These are phyloP conservation scores for Pseudomyrmex dendroicus DNA, from an alignment of 1,140 invertebrate species.

Conservation along the genomic window DNA sequence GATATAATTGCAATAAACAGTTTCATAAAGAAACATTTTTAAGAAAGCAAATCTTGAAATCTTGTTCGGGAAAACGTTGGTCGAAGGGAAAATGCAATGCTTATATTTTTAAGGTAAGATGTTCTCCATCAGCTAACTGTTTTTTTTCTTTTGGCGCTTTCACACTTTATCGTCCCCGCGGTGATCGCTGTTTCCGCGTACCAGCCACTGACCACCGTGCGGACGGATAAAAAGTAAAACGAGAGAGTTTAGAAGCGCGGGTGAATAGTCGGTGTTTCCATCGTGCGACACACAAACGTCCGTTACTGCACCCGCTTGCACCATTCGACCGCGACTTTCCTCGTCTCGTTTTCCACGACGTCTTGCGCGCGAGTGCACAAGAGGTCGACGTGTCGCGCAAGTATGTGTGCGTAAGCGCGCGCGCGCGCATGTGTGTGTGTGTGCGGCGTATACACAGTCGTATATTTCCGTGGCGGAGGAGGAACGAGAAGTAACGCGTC, in stretches of 20 bases:
- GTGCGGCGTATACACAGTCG: slow-evolving; percentile 28
- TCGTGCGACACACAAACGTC: slow-evolving; percentile 35
- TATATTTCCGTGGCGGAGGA: slow-evolving; percentile 56
- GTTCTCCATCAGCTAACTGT: neutral
- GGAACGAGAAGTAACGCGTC: slow-evolving; percentile 75
- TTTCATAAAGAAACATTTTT: no score
- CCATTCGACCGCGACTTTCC: slow-evolving; percentile 62
- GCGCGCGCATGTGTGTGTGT: neutral
- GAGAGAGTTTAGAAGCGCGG: neutral
- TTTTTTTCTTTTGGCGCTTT: neutral
- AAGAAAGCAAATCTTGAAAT: no score
- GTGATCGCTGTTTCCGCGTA: slow-evolving; percentile 12
- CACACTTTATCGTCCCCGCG: slow-evolving; percentile 12
- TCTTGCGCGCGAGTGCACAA: slow-evolving; percentile 35
- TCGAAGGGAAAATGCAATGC: neutral
- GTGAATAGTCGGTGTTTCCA: slow-evolving; percentile 27
- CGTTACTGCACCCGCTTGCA: slow-evolving; percentile 35
- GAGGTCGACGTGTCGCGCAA: slow-evolving; percentile 34
- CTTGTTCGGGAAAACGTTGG: neutral
- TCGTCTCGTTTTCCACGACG: slow-evolving; percentile 43
- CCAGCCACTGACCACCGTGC: slow-evolving; percentile 16
- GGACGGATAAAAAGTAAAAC: slow-evolving; percentile 27
- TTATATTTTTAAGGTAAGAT: neutral
- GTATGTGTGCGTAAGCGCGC: neutral
- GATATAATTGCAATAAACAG: no score